Base-by-base conservation (phyloP, 2,113 vertebrate species). In the Brachyhypopomus gauderio region DNA sequence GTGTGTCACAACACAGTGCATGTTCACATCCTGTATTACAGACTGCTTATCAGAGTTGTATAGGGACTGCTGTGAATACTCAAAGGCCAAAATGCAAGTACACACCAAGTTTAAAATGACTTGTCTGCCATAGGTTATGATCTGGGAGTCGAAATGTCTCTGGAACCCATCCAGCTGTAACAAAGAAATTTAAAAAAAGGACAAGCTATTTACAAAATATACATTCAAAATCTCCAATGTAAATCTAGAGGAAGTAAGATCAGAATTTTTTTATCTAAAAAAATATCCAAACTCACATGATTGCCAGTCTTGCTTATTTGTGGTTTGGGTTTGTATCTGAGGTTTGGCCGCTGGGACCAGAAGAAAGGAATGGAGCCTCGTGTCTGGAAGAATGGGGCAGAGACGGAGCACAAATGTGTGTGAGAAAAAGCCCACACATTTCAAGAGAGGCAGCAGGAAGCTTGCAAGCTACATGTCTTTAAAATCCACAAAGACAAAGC, bases 281-380 rank as follows among this genome's bases (percentile, higher is more conserved):
- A 25, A 12, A 19, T 30, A 52, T 0, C 34, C 27, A 1, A 23
- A 63, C 95, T 91, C 89, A 98, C 96, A 52, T 98, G 97, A 89
- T 96, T 97, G 85, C 94, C 88, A 79, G 93, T 92, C 93, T 97
- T 98, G 93, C 92, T 97, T 94, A 98, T 98, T 91, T 97, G 97
- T 19, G 97, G 97, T 80, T 91, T 93, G 83, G 97, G 97, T 87
- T 98, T 98, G 76, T 98, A 98, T 89, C 95, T 97, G 85, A 98
- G 95, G 85, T 98, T 97, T 82, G 97, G 97, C 86, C 97, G 95
- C 59, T 98, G 97, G 82, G 97, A 98, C 97, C 97, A 98, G 91
- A 94, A 98, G 88, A 98, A 93, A 3, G 97, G 97, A 86, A 98
- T 98, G 60, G 97, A 98, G 85, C 97, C 97, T 88, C 97, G 94